Conservation (phyloP, 2,797 vertebrate species). For the Huso huso region DNA sequence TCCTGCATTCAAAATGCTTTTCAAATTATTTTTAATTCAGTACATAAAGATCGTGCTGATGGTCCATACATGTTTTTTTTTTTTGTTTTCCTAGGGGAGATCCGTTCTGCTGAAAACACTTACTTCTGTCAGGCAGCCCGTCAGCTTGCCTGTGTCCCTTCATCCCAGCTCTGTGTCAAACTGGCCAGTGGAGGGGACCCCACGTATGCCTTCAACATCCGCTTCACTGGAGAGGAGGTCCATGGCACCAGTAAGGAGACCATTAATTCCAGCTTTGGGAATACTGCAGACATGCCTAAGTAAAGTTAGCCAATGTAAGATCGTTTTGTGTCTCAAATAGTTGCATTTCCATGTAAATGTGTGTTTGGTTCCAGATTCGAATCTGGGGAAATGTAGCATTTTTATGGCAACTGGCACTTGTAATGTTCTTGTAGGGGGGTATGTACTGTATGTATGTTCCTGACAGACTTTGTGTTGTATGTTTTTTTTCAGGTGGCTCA, state of each 20-base stretch:
- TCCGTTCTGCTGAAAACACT: slow-evolving; percentile 84
- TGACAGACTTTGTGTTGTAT: not conserved
- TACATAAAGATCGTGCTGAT: too few relatives aligned
- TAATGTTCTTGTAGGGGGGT: too few relatives aligned
- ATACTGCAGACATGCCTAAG: too few relatives aligned
- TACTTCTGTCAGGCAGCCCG: slow-evolving; percentile 94
- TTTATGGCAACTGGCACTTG: too few relatives aligned
- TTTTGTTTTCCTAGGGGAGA: slow-evolving; percentile 65
- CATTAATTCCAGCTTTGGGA: too few relatives aligned
- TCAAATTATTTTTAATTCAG: not conserved
- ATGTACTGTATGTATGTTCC: too few relatives aligned
- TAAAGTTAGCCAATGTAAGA: too few relatives aligned
- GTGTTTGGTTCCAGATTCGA: too few relatives aligned
- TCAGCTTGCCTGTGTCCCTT: slow-evolving; percentile 83
- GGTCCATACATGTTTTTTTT: too few relatives aligned
- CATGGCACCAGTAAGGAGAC: slow-evolving; percentile 83
- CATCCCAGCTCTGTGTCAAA: slow-evolving; percentile 92
- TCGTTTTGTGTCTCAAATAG: too few relatives aligned
- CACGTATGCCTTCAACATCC: slow-evolving; percentile 95
- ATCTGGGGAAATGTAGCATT: too few relatives aligned
- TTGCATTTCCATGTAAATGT: too few relatives aligned
- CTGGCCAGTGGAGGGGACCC: slow-evolving; percentile 93
- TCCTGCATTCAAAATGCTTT: not conserved
- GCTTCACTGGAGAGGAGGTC: slow-evolving; percentile 95
- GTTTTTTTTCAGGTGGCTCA: slow-evolving; percentile 72